Base-by-base conservation (phyloP, 1,140 invertebrate genomes). In the Samia ricini region DNA sequence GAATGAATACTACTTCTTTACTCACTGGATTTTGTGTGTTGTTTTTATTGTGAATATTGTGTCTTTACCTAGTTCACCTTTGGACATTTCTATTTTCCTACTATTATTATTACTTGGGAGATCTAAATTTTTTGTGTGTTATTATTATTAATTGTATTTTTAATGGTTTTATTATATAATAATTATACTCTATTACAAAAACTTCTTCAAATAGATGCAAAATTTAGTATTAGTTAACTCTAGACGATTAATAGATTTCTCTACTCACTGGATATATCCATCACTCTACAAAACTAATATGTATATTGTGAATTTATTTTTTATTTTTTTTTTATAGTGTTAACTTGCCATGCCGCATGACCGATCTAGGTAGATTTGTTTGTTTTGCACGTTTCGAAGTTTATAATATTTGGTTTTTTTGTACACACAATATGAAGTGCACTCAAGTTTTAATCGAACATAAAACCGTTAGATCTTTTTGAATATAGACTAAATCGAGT, bases 261-360 rank as follows among this genome's bases (percentile, higher is more conserved):
- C 22, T 56, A 61, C 68, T 83, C 72, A 80, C 74, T 77, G 36
- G 54, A 76, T 64, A 67, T 79, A 26, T 26, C 26, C 12, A 15
- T 79, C 69, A 83, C 80, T 84, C 64, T 79, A 84, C 72, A 84
- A n/a, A 66, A 77, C 55, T 76, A 63, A 76, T 65, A 69, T 74
- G 55, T 63, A 64, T 55, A 42, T 57, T 18, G 24, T 79, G 69
- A 63, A 74, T 64, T 22, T 52, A 10, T 75, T 64, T 59, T 62
- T 56, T 19, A 66, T 76, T 78, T 80, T 78, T 26, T 77, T 79
- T 74, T 62, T 77, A 49, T 76, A 75, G 77, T 72, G 72, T 78
- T 65, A 64, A 74, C 72, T 71, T 84, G 79, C 74, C 71, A 83
- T 80, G 81, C 74, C 72, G 85, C 85, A 88, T 88, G 85, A 76